These are phyloP conservation scores for Stegodyphus dumicola DNA, from an alignment of 1,140 invertebrate species.

Conservation along the genomic window DNA sequence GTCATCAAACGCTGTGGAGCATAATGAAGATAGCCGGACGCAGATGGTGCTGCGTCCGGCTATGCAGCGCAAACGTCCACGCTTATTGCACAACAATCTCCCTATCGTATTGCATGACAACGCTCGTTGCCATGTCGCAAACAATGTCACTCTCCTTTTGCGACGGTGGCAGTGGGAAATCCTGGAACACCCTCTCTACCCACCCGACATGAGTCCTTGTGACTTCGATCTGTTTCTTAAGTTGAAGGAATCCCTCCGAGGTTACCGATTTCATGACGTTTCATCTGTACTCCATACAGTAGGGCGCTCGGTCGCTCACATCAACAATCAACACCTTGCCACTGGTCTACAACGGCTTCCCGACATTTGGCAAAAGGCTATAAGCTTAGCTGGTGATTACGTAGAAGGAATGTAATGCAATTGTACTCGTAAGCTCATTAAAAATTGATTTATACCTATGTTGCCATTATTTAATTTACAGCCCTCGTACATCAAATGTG, in stretches of 20 bases:
- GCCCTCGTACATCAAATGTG: constrained; percentile 3
- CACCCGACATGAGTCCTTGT: constrained; percentile 3
- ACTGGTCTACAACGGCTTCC: no score
- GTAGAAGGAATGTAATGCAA: constrained; percentile 19
- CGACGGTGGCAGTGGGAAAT: constrained; percentile 1
- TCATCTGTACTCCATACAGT: background rate
- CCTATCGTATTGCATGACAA: constrained; percentile 11
- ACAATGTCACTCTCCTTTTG: constrained; percentile 2
- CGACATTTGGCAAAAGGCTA: constrained; percentile 20
- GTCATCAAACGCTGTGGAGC: constrained; percentile 1
- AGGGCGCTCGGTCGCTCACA: no score
- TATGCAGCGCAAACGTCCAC: constrained; percentile 6
- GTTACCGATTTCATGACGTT: constrained; percentile 14
- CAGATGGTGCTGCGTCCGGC: background rate
- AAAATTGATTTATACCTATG: constrained; percentile 11
- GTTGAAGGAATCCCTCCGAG: constrained; percentile 13
- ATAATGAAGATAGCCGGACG: background rate
- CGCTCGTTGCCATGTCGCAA: constrained; percentile 7
- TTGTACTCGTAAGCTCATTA: constrained; percentile 4
- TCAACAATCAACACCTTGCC: no score
- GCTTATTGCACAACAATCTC: constrained; percentile 9
- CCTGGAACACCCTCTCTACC: constrained; percentile 12
- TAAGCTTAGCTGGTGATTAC: constrained; percentile 16
- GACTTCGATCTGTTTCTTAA: constrained; percentile 12
- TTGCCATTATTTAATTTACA: constrained; percentile 27